Evolutionary conservation across 2,888 invertebrate genomes (phyloP), one percentile per base, ranked within the genome.

Genomic region (Drosophila bunnanda): DNA sequence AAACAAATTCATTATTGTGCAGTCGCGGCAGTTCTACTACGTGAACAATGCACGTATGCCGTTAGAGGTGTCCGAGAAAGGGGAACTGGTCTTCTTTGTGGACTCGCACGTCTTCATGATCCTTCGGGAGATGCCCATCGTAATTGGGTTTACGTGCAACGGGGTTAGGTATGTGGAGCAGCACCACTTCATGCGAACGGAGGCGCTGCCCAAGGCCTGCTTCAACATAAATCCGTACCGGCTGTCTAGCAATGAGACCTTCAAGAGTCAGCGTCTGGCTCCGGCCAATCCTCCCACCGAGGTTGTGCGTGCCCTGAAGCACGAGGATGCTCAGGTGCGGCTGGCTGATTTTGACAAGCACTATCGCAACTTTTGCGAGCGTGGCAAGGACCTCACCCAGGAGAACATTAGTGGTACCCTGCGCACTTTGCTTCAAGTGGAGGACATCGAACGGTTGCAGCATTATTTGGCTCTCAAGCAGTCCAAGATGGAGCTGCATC

Each of bases 1-100:
- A 43, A 89, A 91, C 34, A 91, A 91, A 74, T 84, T 92, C 36
- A 89, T 91, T 4, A 86, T 92, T 57, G 88, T 92, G 22, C 88
- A 90, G 76, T 82, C 88, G 4, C 82, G 87, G 12, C 79, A 87
- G 22, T 88, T 91, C 62, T 86, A 84, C 41, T 91, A 91, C 76
- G 84, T 91, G 0, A 75, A 90, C 53, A 87, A 90, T 50, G 68
- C 76, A 5, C 78, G 69, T 0, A 72, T 91, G 36, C 91, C 92
- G 0, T 70, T 88, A 55, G 65, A 73, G 17, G 62, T 89, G 6
- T 38, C 75, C 0, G 59, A 46, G 44, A 80, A 66, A 60, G 80
- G 85, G 0, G 66, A 76, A 17, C 55, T 85, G 25, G 60, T 72
- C 13, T 91, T 92, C 68, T 89, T 83, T 73, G 89, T 91, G 13